A percentile compares a stretch with the other conserved stretches of the same genome.
phyloP scores from a whole-genome alignment of 2,797 vertebrate genomes.

The Typhlichthys subterraneus region DNA sequence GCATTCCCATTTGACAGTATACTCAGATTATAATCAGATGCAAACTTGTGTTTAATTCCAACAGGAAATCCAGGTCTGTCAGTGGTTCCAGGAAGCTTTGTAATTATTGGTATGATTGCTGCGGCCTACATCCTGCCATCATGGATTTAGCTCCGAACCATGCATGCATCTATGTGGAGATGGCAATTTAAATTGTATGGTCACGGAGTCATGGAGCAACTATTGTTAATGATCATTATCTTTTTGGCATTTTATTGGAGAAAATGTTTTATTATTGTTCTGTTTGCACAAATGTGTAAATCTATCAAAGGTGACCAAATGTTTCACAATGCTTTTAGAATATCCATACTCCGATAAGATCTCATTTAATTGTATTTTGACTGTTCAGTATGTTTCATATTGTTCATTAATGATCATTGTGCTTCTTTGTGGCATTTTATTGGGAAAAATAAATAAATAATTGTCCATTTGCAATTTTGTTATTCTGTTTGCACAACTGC shows the following conservation, averaged over 20 bases:
- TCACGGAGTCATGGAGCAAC: not conserved
- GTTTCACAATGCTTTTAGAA: not conserved
- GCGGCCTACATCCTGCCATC: slow-evolving; percentile 39
- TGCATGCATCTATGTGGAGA: not conserved
- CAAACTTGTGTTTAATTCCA: not conserved
- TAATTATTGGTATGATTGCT: slow-evolving; percentile 39
- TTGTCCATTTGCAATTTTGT: slow-evolving; percentile 10
- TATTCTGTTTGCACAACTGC: not conserved
- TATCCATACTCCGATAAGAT: not conserved
- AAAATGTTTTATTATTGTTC: slow-evolving; percentile 11
- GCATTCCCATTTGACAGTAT: not conserved
- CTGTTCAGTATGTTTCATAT: not conserved
- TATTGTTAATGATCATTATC: slow-evolving; percentile 8
- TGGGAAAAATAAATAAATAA: slow-evolving; percentile 2
- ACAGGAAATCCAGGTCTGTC: slow-evolving; percentile 36
- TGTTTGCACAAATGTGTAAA: not conserved
- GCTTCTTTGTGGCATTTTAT: not conserved
- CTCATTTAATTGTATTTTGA: not conserved
- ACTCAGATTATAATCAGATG: not conserved
- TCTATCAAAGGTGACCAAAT: not conserved
- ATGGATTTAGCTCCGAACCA: not conserved
- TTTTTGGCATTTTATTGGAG: not conserved
- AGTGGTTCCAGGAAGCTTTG: slow-evolving; percentile 31
- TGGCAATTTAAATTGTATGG: not conserved
- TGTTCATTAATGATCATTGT: slow-evolving; percentile 10